Evolutionary conservation across 2,797 vertebrate species (phyloP), one percentile per base, ranked within the genome.

Genomic region (Propithecus perrieri): DNA sequence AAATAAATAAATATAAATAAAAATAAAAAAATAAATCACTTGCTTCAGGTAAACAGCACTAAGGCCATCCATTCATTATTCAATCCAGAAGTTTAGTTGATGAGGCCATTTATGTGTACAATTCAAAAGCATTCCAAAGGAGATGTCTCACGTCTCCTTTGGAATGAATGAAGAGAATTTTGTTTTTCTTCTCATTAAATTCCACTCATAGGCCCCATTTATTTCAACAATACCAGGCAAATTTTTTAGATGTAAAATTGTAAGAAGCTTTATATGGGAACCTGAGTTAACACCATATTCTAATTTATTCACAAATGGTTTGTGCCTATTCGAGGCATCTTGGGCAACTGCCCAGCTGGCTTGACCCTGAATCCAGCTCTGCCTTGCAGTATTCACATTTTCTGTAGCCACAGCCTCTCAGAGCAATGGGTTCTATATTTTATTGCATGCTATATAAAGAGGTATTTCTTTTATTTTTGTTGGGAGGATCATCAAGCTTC

Each of bases 121-220:
- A 65, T 75, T 53, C 57, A 55, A 79, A 92, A 78, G 35, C 11
- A 18, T 79, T 84, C 48, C 71, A 28, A 85, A 88, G 57, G 28
- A 86, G n/a, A 28, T 20, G 43, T 75, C 72, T 24, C 4, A 38
- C 41, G 50, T 53, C 50, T 53, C 50, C 50, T 53, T 53, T 53
- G 50, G 50, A 53, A 53, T 53, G 50, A 53, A 53, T 15, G 6
- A 79, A 6, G 17, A 67, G 53, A 65, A 6, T 89, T 95, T 92
- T 85, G n/a, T 63, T 88, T 74, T 89, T 89, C 67, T 81, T 95
- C 67, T 92, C 72, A 81, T 90, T 69, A 89, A 88, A 93, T 92
- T 89, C 79, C 85, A 76, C 59, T 76, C 59, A 65, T 59, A 43
- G 15, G 3, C n/a, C 75, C 65, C 74, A 5, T 91, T 79, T 80